Percentiles rank a stretch among this genome's conserved stretches.
These are phyloP conservation scores for Syndactyla subalaris DNA, from an alignment of 2,797 vertebrate species.

Conservation along the genomic window DNA sequence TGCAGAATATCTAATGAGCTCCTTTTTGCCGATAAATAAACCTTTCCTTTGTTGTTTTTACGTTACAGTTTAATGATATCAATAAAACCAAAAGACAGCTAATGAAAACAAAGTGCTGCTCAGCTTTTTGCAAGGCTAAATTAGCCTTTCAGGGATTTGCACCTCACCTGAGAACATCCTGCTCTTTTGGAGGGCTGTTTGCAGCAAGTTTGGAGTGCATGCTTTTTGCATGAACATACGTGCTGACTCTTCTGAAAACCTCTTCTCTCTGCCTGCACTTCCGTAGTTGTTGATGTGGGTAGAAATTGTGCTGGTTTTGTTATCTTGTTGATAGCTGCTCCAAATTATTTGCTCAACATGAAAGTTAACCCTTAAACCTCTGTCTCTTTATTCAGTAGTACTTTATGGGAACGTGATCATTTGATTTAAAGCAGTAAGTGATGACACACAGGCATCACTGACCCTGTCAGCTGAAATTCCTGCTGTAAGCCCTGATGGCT, in stretches of 20 bases:
- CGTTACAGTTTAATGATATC: not conserved
- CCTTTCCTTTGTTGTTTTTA: not conserved
- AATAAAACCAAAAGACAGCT: not conserved
- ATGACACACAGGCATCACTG: not conserved
- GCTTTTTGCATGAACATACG: fast-evolving
- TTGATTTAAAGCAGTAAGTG: not conserved
- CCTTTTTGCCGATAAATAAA: not conserved
- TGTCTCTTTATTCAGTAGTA: not conserved
- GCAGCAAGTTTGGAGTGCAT: not conserved
- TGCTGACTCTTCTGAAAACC: not conserved
- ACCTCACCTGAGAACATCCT: not conserved
- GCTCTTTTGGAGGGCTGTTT: not conserved
- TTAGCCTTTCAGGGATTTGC: not conserved
- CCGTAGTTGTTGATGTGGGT: not conserved
- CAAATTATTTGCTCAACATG: not conserved
- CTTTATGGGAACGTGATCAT: fast-evolving
- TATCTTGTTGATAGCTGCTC: not conserved
- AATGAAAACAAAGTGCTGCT: fast-evolving
- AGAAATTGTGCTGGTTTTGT: not conserved
- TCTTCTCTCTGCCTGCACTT: not conserved
- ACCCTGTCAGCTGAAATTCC: not conserved
- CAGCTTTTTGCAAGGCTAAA: not conserved
- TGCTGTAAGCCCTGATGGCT: not conserved
- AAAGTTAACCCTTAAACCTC: not conserved
- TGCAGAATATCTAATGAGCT: not conserved